Percentiles rank a stretch among this genome's conserved stretches.
Conservation (phyloP, 2,888 invertebrate species). For the Alloscopus bannaensis region DNA sequence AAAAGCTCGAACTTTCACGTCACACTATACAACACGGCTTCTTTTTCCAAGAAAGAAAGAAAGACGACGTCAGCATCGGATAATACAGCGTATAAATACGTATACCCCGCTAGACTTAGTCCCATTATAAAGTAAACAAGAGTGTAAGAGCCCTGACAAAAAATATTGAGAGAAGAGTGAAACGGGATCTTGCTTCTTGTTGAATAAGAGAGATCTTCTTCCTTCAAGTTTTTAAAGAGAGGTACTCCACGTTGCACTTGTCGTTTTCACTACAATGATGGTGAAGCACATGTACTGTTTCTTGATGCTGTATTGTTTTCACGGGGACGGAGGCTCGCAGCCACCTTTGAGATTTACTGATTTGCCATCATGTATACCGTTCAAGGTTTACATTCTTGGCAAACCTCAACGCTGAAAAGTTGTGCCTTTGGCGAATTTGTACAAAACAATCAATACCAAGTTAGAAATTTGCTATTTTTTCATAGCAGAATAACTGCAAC, state of each 20-base stretch:
- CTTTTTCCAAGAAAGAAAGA: neutral
- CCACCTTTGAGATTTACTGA: neutral
- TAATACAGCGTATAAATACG: neutral
- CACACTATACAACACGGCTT: neutral
- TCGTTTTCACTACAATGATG: too few species aligned
- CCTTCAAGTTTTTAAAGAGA: neutral
- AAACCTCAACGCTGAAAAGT: neutral
- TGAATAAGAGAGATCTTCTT: neutral
- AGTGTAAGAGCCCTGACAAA: too few species aligned
- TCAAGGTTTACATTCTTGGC: neutral
- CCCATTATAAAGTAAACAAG: slow-evolving; percentile 7
- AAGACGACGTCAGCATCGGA: neutral
- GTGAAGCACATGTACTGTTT: too few species aligned
- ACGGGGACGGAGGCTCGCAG: neutral
- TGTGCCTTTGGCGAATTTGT: too few species aligned
- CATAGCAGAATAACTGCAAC: too few species aligned
- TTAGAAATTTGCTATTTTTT: too few species aligned
- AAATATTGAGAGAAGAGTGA: too few species aligned
- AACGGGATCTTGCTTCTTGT: slow-evolving; percentile 45
- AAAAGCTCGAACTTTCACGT: too few species aligned
- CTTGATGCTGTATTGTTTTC: neutral
- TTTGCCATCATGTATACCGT: neutral
- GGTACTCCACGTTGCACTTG: neutral
- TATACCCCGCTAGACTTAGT: neutral
- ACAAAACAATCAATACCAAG: too few species aligned